Evolutionary conservation across 1,140 invertebrate genomes (phyloP).

Genomic region (Aporrectodea caliginosa): DNA sequence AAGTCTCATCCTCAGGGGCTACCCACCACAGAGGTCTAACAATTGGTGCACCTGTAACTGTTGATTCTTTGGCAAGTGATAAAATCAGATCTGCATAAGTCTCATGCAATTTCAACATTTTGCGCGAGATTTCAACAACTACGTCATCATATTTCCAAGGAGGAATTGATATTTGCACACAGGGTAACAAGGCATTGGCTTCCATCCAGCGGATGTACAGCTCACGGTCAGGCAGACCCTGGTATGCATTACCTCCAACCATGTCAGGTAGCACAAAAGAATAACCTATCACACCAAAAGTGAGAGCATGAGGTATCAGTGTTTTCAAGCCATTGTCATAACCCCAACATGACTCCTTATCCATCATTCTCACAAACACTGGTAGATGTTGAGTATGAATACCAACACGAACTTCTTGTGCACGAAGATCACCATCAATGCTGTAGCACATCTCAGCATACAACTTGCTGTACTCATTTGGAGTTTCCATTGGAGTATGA

Average conservation of each 20-base stretch:
- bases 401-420: constrained; percentile 74
- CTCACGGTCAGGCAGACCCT: constrained; percentile 65
- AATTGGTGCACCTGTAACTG: constrained; percentile 42
- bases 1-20: constrained; percentile 72
- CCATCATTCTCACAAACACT: constrained; percentile 78
- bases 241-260: constrained; percentile 79
- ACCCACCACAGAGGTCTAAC: constrained; percentile 89
- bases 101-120: constrained; percentile 30
- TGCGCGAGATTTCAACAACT: constrained; percentile 54
- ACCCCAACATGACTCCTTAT: constrained; percentile 78
- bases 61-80: constrained; percentile 31
- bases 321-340: constrained; percentile 76
- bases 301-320: constrained; percentile 73
- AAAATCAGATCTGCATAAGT: constrained; percentile 19
- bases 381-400: constrained; percentile 70
- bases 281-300: constrained; percentile 82
- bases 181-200: constrained; percentile 77
- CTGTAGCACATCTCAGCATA: constrained; percentile 52
- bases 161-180: constrained; percentile 78
- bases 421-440: constrained; percentile 63
- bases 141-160: constrained; percentile 81
- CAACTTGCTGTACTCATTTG: constrained; percentile 38
- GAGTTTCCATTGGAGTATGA: constrained; percentile 30
- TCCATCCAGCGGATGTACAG: constrained; percentile 86
- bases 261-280: constrained; percentile 81